Evolutionary conservation across 2,888 invertebrate genomes (phyloP).

Genomic region (Latrodectus elegans): DNA sequence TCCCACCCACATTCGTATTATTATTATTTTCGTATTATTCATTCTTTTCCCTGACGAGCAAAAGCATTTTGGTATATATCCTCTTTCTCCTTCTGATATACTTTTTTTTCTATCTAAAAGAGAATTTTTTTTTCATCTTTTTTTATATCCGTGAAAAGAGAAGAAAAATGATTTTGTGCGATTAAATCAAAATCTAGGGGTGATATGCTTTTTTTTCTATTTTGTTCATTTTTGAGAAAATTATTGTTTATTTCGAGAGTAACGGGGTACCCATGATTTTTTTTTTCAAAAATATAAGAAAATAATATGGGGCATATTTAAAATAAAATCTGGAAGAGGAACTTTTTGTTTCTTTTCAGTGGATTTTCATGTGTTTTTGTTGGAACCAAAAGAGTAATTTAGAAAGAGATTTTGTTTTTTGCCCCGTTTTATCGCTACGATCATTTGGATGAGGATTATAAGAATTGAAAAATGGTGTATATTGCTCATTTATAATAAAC

Average conservation of each 20-base stretch:
- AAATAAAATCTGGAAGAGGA: neutral
- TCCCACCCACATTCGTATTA: conserved; percentile 31
- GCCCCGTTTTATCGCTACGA: neutral
- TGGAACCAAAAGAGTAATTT: neutral
- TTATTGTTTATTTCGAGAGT: no score
- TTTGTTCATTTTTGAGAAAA: neutral
- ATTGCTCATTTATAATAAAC: neutral
- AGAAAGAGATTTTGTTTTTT: neutral
- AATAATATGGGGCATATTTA: neutral
- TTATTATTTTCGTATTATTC: conserved; percentile 58
- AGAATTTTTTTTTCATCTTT: conserved; percentile 6
- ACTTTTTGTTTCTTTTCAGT: neutral
- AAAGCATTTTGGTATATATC: conserved; percentile 12
- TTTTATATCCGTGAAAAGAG: conserved; percentile 2
- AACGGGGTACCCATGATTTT: no score
- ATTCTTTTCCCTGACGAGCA: conserved; percentile 38
- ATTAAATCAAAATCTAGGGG: conserved; percentile 48
- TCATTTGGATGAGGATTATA: neutral
- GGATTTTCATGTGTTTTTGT: neutral
- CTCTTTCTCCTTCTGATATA: neutral
- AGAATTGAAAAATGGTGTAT: neutral
- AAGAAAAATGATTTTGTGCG: conserved; percentile 54
- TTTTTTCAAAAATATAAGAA: neutral
- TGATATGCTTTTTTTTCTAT: conserved; percentile 20
- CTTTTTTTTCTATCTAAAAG: neutral